Conservation (phyloP, 2,113 vertebrate species). For the Melanostigma gelatinosum region DNA sequence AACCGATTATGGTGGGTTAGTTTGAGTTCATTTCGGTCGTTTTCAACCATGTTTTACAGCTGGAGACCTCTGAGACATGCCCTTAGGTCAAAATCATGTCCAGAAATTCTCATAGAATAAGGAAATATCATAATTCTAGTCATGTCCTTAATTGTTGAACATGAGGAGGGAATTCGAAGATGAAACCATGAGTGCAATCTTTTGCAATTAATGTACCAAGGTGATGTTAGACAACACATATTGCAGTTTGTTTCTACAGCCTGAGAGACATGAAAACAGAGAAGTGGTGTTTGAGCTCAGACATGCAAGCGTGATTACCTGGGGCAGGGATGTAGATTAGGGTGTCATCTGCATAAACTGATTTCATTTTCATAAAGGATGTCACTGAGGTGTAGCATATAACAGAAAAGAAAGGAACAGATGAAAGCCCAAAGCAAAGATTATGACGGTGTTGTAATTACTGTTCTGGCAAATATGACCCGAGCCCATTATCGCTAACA, state of each 20-base stretch:
- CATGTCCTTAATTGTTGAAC: background rate
- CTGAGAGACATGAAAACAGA: background rate
- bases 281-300: background rate
- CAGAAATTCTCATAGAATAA: background rate
- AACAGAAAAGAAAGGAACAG: background rate
- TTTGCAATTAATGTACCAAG: background rate
- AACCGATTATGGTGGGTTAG: background rate
- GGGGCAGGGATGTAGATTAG: background rate
- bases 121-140: background rate
- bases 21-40: too few relatives aligned
- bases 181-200: background rate
- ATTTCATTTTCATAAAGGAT: background rate
- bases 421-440: background rate
- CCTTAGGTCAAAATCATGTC: background rate
- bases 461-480: constrained; percentile 5
- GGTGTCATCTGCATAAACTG: constrained; percentile 3
- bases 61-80: background rate
- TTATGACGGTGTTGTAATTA: constrained; percentile 20
- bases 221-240: background rate
- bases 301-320: background rate
- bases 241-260: background rate
- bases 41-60: background rate
- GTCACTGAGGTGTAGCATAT: background rate
- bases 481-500: background rate
- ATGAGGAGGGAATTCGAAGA: background rate